Base-by-base conservation (phyloP, 2,797 vertebrate species). In the Eulemur coronatus region DNA sequence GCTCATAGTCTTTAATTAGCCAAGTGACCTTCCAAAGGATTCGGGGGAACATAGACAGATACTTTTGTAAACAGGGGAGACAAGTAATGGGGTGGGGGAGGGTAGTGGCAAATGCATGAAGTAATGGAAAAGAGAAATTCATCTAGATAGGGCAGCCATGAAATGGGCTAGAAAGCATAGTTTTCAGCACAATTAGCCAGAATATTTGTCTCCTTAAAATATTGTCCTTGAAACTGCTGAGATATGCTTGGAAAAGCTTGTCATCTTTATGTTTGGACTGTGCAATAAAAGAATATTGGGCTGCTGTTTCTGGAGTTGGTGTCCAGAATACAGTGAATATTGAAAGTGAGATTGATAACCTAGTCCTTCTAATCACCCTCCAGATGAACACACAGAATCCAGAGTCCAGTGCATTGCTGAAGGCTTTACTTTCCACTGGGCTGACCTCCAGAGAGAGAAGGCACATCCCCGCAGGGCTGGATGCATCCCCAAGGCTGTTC, bases 121-220 rank as follows among this genome's bases (percentile, higher is more conserved):
- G 41, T 89, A 33, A 89, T 86, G 55, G n/a, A 65, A 76, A 65
- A 88, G 75, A 96, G 48, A 93, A 91, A 84, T 20, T 76, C 85
- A 86, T 43, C 43, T 85, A 94, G 33, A 61, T 26, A 88, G 65
- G 24, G 9, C 17, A 88, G 61, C 13, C 55, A 55, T 88, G 46
- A 75, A 55, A 89, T 96, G 87, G 41, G 24, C 63, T 78, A 95
- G 81, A 94, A 92, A 92, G 46, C 72, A 78, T 81, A 30, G 46
- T 73, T 97, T 96, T 52, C 63, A 84, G 81, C 43, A 86, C 52
- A 81, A 84, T 94, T 97, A 89, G 72, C 81, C 43, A 91, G 81
- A 94, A 41, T 24, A 91, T 78, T 95, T 96, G 57, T 94, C 79
- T 96, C 50, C 59, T 84, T 94, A 96, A 94, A 91, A 87, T 80